Evolutionary conservation across 2,888 invertebrate species (phyloP).

Genomic region (Adineta ricciae): DNA sequence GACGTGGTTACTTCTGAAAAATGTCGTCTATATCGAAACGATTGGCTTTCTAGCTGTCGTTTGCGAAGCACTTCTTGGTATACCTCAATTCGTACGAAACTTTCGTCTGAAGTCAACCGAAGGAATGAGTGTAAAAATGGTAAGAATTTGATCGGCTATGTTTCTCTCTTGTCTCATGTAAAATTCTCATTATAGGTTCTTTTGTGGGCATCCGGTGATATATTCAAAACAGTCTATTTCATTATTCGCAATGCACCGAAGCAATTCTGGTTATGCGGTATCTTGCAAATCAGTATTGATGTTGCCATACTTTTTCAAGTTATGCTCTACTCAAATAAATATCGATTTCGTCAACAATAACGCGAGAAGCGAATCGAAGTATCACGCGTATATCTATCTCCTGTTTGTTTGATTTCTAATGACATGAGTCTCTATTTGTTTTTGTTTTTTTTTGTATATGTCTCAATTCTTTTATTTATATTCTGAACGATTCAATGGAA

Average conservation of each 20-base stretch:
- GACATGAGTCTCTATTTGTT: neutral
- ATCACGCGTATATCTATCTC: no score
- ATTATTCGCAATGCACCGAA: constrained; percentile 75
- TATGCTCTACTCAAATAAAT: constrained; percentile 56
- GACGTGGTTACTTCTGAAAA: neutral
- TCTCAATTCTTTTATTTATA: neutral
- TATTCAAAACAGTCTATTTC: constrained; percentile 94
- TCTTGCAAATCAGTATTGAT: constrained; percentile 64
- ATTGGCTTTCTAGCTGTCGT: constrained; percentile 78
- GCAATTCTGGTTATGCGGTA: constrained; percentile 90
- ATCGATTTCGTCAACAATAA: neutral
- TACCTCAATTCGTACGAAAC: constrained; percentile 74
- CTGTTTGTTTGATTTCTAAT: neutral
- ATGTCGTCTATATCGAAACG: neutral
- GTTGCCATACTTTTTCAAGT: constrained; percentile 59
- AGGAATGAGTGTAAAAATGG: constrained; percentile 63
- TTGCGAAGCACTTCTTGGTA: constrained; percentile 88
- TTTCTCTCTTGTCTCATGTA: no score
- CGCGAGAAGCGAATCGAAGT: neutral
- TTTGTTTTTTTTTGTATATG: neutral
- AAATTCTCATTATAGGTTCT: no score
- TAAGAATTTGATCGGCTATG: neutral
- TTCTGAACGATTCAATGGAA: neutral
- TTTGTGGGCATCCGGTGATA: constrained; percentile 92
- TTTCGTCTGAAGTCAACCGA: constrained; percentile 67